Evolutionary conservation across 2,797 vertebrate genomes (phyloP), one percentile per base, ranked within the genome.

Genomic region (Danio choprae): DNA sequence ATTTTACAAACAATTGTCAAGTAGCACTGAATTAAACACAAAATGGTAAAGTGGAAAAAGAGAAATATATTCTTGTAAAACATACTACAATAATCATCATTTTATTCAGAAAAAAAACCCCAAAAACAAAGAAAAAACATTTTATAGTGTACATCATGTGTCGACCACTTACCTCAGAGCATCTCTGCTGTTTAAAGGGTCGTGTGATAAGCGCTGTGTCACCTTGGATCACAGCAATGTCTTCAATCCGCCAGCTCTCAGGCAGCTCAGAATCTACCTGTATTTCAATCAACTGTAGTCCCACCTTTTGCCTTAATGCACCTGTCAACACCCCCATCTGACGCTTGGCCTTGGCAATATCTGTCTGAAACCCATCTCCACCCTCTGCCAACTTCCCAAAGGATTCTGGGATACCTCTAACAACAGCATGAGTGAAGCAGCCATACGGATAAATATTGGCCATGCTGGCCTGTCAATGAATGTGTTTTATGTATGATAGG

Each of bases 271-370:
- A 90, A 80, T 95, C 94, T 0, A 95, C 88, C 9, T 95, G 94
- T 89, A 97, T 93, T 90, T 96, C 96, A 1, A 98, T 93, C 65
- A 98, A 92, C 93, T 97, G 96, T 70, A 98, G 93, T 11, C 96
- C 96, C 79, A 96, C 90, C 81, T 96, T 96, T 90, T 98, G 96
- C 82, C 96, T 93, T 88, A 98, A 90, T 43, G 96, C 95, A 43
- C 96, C 96, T 0, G 94, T 94, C 84, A 96, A 89, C 55, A 97
- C 96, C 0, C 96, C 96, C 0, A 96, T 95, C 90, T 98, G 96
- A 50, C 96, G 93, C 88, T 96, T 95, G 0, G 95, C 95, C 82
- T 97, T 97, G 63, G 96, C 95, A 86, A 96, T 88, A 63, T 97
- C 95, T 85, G 87, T 83, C 2, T 79, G 72, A 51, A 86, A 85